Evolutionary conservation across 2,797 vertebrate species (phyloP).

Genomic region (Trichosurus vulpecula): DNA sequence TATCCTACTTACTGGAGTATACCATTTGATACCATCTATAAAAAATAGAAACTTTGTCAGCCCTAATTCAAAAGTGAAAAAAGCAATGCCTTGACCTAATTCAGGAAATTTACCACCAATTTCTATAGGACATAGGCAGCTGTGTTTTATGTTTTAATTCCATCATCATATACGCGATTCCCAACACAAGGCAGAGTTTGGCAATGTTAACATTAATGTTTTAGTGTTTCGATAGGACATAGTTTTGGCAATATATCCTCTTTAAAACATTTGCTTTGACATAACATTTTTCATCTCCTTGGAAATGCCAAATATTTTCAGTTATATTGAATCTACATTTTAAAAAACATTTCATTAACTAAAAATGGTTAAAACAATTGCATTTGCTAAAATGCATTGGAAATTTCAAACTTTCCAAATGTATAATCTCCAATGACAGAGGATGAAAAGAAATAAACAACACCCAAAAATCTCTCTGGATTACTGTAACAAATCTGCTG

Average conservation of each 20-base stretch:
- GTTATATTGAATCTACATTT: slow-evolving; percentile 43
- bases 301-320: slow-evolving; percentile 54
- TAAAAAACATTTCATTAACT: slow-evolving; percentile 46
- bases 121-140: neutral
- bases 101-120: neutral
- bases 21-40: neutral
- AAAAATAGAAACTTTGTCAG: neutral
- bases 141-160: slow-evolving; percentile 21
- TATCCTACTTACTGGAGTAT: neutral
- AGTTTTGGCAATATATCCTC: slow-evolving; percentile 36
- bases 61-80: slow-evolving; percentile 49
- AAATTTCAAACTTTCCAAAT: slow-evolving; percentile 71
- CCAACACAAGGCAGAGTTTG: slow-evolving; percentile 59
- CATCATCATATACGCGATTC: slow-evolving; percentile 8
- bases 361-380: slow-evolving; percentile 55
- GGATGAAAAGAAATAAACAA: slow-evolving; percentile 49
- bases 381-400: slow-evolving; percentile 54
- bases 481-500: slow-evolving; percentile 71
- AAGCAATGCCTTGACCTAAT: slow-evolving; percentile 4
- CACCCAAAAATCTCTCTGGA: slow-evolving; percentile 49
- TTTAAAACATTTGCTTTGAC: slow-evolving; percentile 54
- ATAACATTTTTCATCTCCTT: slow-evolving; percentile 34
- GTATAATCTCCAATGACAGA: slow-evolving; percentile 62
- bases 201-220: slow-evolving; percentile 20
- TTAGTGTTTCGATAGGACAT: slow-evolving; percentile 60